phyloP scores from a whole-genome alignment of 2,797 vertebrate species.

The Tapera naevia region DNA sequence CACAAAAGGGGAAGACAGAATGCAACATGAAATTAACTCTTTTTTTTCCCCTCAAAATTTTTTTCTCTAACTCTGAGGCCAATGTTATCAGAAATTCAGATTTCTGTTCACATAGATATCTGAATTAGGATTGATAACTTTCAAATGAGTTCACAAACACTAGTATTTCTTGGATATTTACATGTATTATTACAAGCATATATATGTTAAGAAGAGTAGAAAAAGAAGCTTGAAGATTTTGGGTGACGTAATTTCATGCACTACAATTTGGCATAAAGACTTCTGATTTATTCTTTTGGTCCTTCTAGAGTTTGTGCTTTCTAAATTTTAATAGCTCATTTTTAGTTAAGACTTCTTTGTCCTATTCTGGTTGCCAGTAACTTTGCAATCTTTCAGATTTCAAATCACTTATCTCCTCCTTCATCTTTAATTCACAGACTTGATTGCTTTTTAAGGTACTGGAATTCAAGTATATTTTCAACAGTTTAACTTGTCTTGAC shows the following conservation, averaged over 20 bases:
- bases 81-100: not conserved
- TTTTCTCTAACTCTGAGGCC: not conserved
- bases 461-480: constrained; percentile 2
- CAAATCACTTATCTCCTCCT: not conserved
- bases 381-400: not conserved
- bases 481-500: not conserved
- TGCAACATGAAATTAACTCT: not conserved
- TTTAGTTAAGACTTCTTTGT: not conserved
- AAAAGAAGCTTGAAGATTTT: not conserved
- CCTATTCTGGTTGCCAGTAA: not conserved
- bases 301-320: not conserved
- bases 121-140: not conserved
- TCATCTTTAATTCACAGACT: constrained; percentile 14
- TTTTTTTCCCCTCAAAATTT: not conserved
- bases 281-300: constrained; percentile 5
- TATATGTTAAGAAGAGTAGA: not conserved
- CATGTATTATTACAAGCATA: not conserved
- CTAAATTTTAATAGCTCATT: not conserved
- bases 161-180: not conserved
- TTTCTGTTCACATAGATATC: not conserved
- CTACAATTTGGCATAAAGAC: not conserved
- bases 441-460: not conserved
- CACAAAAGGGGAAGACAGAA: not conserved
- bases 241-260: not conserved
- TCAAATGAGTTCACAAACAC: not conserved